phyloP scores from a whole-genome alignment of 2,797 vertebrate genomes.

The Gallirallus australis region DNA sequence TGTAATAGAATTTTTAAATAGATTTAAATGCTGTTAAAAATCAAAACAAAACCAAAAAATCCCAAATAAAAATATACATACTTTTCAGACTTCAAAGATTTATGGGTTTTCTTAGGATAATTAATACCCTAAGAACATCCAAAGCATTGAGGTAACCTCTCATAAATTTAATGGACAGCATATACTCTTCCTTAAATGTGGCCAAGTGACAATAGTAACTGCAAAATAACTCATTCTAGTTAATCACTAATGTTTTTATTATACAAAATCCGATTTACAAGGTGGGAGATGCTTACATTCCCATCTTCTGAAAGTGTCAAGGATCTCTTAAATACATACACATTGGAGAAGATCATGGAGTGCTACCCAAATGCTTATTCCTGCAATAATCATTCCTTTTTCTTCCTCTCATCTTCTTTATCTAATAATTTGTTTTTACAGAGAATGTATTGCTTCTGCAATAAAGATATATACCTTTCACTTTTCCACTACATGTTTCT shows the following conservation, averaged over 20 bases:
- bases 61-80: background rate
- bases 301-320: background rate
- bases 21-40: background rate
- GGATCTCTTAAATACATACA: background rate
- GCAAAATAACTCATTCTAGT: background rate
- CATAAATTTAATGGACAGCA: background rate
- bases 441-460: background rate
- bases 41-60: background rate
- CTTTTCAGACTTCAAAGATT: background rate
- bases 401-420: background rate
- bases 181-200: background rate
- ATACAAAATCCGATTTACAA: background rate
- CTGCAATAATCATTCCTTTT: background rate
- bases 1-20: background rate
- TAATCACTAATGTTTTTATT: background rate
- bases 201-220: background rate
- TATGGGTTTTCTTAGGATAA: background rate
- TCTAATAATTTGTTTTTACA: background rate
- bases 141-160: background rate
- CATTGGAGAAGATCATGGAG: background rate
- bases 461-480: background rate
- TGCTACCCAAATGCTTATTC: background rate
- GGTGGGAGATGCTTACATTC: background rate
- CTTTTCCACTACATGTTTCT: background rate
- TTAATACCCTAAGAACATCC: background rate